A percentile compares a stretch with the other conserved stretches of the same genome.
Conservation (phyloP, 2,113 vertebrate genomes). For the Gavialis gangeticus region DNA sequence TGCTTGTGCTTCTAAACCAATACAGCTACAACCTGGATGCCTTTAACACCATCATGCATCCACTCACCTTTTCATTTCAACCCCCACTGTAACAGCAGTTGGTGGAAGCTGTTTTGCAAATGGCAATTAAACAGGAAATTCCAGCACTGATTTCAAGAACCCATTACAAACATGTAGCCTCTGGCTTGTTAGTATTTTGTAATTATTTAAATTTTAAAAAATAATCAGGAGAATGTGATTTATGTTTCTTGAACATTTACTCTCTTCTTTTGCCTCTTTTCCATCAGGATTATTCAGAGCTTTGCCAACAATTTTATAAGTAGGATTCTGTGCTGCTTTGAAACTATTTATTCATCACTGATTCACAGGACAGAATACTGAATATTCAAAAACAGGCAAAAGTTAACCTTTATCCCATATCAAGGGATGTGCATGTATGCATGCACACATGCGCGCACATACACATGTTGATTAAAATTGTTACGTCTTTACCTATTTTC, state of each 20-base stretch:
- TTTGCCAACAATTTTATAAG: constrained; percentile 46
- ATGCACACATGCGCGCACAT: background rate
- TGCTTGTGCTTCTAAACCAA: too few relatives aligned
- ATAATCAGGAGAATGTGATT: constrained; percentile 23
- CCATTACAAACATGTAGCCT: background rate
- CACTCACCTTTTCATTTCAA: background rate
- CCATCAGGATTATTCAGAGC: constrained; percentile 16
- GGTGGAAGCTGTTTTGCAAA: constrained; percentile 1
- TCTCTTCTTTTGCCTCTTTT: constrained; percentile 50
- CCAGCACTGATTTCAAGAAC: background rate
- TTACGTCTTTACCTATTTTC: background rate
- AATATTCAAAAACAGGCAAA: constrained; percentile 38
- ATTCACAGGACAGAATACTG: constrained; percentile 16
- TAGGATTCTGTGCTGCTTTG: constrained; percentile 42
- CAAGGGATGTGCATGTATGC: background rate
- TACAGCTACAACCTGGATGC: background rate
- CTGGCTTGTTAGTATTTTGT: constrained; percentile 12
- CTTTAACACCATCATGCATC: background rate
- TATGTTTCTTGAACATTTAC: background rate
- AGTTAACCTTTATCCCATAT: background rate
- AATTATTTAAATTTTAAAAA: constrained; percentile 15
- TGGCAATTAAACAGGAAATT: background rate
- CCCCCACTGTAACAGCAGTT: background rate
- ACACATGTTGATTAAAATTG: background rate
- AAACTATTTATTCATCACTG: background rate